A percentile compares a stretch with the other conserved stretches of the same genome.
Evolutionary conservation across 1,140 invertebrate species (phyloP).

Genomic region (Sarcophaga peregrina): DNA sequence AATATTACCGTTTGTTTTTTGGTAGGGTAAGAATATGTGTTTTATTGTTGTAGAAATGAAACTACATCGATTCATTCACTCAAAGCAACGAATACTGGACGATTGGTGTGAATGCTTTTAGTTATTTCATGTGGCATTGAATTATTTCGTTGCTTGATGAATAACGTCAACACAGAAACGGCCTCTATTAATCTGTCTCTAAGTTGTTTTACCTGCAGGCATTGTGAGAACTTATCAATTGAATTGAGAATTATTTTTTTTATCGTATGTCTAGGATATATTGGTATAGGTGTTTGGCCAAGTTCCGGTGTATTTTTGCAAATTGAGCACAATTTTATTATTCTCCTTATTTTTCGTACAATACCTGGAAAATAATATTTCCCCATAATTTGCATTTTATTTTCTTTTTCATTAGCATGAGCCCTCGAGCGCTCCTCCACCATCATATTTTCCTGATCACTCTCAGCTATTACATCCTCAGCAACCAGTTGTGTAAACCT

Average conservation of each 20-base stretch:
- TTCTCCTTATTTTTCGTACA: neutral
- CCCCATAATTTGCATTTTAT: neutral
- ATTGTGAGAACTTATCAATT: constrained; percentile 45
- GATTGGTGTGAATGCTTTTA: too few relatives aligned
- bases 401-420: neutral
- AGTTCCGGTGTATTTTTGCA: neutral
- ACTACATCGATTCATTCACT: too few relatives aligned
- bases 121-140: too few relatives aligned
- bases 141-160: too few relatives aligned
- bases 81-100: too few relatives aligned
- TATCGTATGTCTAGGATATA: constrained; percentile 39
- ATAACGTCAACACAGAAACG: too few relatives aligned
- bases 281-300: neutral
- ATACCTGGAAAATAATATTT: constrained; percentile 25
- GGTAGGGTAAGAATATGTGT: too few relatives aligned
- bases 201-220: neutral
- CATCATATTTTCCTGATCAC: neutral
- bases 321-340: neutral
- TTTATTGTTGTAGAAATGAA: too few relatives aligned
- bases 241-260: neutral
- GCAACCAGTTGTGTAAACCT: too few relatives aligned
- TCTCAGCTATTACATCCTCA: neutral
- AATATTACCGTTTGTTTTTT: too few relatives aligned
- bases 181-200: neutral
- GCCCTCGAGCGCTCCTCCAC: neutral